Evolutionary conservation across 2,113 vertebrate species (phyloP).

Genomic region (Bufo gargarizans): DNA sequence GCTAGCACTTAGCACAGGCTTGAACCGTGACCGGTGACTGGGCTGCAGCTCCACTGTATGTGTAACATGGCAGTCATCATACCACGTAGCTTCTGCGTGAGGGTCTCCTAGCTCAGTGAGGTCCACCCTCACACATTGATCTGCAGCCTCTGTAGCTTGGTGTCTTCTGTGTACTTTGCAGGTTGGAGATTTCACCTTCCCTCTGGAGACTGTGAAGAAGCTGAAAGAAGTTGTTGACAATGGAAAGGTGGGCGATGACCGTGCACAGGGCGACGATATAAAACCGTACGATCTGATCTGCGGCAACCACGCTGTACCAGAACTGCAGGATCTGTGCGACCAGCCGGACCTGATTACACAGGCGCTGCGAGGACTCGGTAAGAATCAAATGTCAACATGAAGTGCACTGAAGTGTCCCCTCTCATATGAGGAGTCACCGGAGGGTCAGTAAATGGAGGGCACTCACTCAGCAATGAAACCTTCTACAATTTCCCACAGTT

Average conservation of each 20-base stretch:
- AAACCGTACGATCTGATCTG: neutral
- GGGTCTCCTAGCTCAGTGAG: no score
- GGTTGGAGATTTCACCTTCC: slow-evolving; percentile 31
- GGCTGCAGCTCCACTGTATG: no score
- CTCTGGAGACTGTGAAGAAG: slow-evolving; percentile 34
- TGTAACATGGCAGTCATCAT: no score
- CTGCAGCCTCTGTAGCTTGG: neutral
- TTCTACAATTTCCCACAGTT: neutral
- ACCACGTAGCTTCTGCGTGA: no score
- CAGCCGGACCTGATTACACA: neutral
- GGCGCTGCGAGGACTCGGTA: neutral
- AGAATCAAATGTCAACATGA: neutral
- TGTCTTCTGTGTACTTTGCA: neutral
- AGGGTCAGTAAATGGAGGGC: neutral
- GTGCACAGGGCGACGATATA: neutral
- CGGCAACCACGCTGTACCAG: neutral
- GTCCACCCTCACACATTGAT: neutral
- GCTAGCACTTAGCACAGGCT: no score
- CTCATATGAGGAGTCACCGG: no score
- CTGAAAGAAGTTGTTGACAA: neutral
- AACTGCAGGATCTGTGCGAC: neutral
- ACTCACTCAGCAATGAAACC: neutral
- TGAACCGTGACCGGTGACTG: no score
- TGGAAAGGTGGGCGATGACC: neutral
- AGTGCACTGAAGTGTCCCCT: no score